Conservation (phyloP, 1,140 invertebrate genomes). For the Homarus americanus region DNA sequence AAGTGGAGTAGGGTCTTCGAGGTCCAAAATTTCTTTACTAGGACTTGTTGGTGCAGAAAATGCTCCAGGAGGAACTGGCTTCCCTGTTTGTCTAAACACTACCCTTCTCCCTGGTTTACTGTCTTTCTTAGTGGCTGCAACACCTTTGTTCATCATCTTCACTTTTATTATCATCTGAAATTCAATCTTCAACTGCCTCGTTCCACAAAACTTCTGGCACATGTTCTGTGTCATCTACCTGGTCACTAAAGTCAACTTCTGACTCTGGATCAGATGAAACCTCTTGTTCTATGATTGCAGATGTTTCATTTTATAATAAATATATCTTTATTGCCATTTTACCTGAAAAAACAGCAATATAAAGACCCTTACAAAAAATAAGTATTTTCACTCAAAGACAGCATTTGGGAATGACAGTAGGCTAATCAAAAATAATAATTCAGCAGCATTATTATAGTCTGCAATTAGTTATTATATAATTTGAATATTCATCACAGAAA, state of each 20-base stretch:
- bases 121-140: neutral
- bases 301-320: neutral
- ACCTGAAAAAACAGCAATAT: constrained; percentile 1
- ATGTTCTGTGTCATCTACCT: neutral
- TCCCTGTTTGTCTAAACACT: neutral
- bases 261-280: constrained; percentile 11
- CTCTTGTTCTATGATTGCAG: neutral
- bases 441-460: neutral
- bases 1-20: constrained; percentile 30
- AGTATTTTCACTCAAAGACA: neutral
- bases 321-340: constrained; percentile 16
- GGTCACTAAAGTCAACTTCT: neutral
- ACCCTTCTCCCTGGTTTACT: neutral
- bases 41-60: constrained; percentile 13
- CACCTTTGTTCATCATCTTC: neutral
- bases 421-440: neutral
- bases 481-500: too few species aligned
- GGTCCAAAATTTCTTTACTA: constrained; percentile 27
- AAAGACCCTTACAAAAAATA: neutral
- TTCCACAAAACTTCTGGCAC: constrained; percentile 15
- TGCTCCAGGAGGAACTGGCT: neutral
- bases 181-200: neutral
- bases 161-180: neutral
- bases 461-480: neutral
- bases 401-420: neutral